These are phyloP conservation scores for Paracyclopina nana DNA, from an alignment of 1,140 invertebrate species.

Conservation along the genomic window DNA sequence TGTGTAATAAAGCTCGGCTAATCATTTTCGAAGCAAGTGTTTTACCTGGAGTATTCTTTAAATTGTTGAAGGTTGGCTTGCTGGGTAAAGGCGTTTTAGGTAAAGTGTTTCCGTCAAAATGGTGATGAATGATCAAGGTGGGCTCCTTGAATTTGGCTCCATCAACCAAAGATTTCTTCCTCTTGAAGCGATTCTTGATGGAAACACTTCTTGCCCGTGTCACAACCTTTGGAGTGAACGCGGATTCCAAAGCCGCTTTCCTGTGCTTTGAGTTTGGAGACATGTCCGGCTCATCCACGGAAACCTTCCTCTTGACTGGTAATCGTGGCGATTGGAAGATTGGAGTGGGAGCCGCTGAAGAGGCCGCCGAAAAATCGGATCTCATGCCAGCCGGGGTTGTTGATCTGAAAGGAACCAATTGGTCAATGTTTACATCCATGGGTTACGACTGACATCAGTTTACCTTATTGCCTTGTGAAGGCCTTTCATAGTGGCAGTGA, in stretches of 20 bases:
- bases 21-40: no score
- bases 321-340: background rate
- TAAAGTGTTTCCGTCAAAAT: no score
- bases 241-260: background rate
- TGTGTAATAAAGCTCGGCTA: no score
- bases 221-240: slow-evolving; percentile 14
- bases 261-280: background rate
- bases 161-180: slow-evolving; percentile 13
- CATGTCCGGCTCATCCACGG: background rate
- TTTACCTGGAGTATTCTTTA: no score
- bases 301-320: background rate
- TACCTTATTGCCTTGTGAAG: background rate
- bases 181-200: slow-evolving; percentile 14
- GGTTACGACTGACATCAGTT: no score
- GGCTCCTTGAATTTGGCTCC: no score
- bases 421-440: no score
- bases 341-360: no score
- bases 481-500: slow-evolving; percentile 4
- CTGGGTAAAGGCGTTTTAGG: no score
- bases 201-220: background rate
- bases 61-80: no score
- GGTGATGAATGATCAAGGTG: no score
- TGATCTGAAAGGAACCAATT: background rate
- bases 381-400: slow-evolving; percentile 2
- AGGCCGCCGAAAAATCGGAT: no score